Base-by-base conservation (phyloP, 53 echinoderm and acorn worm species). In the Echinometra lucunter region DNA sequence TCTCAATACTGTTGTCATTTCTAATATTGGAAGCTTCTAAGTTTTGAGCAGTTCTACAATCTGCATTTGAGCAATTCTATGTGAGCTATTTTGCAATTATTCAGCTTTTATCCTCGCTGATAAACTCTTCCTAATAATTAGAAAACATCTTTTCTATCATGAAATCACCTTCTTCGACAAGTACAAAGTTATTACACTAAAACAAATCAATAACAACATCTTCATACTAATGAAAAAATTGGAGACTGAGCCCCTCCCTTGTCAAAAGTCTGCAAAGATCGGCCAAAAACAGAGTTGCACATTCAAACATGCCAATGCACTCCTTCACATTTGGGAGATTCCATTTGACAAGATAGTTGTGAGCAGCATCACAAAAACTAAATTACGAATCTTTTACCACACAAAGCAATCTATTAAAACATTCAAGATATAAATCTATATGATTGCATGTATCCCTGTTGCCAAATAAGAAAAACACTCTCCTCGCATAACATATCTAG, bases 371-470 rank as follows among this genome's bases (percentile, higher is more conserved):
- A 42, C 38, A 19, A 35, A n/a, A 19, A 78, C 78, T 40, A 38
- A 78, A 78, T 42, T 78, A 78, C 11, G 35, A 72, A 1, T 34
- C 35, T 72, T 9, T 35, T 72, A 72, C 11, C 78, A 78, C 78
- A 42, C 23, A 21, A 78, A 78, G 78, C 78, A 38, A 78, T 19
- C 38, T 11, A 42, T 18, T 78, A 38, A 78, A 78, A 78, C 78
- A 38, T 78, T 78, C 42, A 78, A 35, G 78, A 78, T 78, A 78
- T 78, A 78, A 78, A 78, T 40, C 42, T 78, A 38, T 78, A 18
- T 40, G 78, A 78, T 78, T 78, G 78, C 78, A 78, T 78, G 40
- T 42, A 30, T 78, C 78, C 78, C 78, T 78, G 78, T 78, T 78
- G 78, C 78, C 78, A 78, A 40, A 40, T 42, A 40, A 19, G 8